phyloP scores from a whole-genome alignment of 2,888 invertebrate species.

The Entomobrya proxima region DNA sequence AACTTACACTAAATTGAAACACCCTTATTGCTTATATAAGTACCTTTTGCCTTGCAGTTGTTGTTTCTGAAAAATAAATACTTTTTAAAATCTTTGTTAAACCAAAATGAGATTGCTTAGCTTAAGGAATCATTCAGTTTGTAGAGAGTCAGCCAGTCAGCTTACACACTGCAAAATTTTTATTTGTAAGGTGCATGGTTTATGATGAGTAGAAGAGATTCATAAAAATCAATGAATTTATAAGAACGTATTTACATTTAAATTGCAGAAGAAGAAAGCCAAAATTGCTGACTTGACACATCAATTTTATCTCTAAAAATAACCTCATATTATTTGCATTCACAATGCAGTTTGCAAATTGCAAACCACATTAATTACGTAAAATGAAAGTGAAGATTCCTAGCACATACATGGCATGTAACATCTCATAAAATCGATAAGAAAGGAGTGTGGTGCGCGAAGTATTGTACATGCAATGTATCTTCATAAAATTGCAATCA shows the following conservation, averaged over 20 bases:
- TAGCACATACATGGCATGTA: slow-evolving; percentile 37
- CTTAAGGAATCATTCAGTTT: not conserved
- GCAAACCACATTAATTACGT: slow-evolving; percentile 31
- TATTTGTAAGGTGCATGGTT: not conserved
- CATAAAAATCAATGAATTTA: not conserved
- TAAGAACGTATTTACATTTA: not conserved
- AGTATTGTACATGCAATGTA: not conserved
- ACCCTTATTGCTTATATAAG: too few relatives aligned
- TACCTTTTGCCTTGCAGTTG: too few relatives aligned
- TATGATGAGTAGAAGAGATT: not conserved
- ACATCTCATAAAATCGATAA: slow-evolving; percentile 38
- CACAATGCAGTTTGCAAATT: not conserved
- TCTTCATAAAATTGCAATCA: not conserved
- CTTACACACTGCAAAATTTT: not conserved
- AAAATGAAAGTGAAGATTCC: slow-evolving; percentile 53
- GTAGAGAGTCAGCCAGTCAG: not conserved
- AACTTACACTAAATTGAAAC: not conserved
- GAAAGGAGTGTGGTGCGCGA: not conserved
- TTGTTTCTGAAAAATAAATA: too few relatives aligned
- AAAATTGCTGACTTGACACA: slow-evolving; percentile 14
- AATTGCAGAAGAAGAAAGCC: not conserved
- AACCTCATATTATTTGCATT: not conserved
- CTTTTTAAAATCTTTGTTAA: not conserved
- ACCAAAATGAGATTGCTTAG: not conserved
- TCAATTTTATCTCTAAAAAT: slow-evolving; percentile 19